Percentiles rank a stretch among this genome's conserved stretches.
phyloP scores from a whole-genome alignment of 2,113 vertebrate genomes.

The Pogona vitticeps region DNA sequence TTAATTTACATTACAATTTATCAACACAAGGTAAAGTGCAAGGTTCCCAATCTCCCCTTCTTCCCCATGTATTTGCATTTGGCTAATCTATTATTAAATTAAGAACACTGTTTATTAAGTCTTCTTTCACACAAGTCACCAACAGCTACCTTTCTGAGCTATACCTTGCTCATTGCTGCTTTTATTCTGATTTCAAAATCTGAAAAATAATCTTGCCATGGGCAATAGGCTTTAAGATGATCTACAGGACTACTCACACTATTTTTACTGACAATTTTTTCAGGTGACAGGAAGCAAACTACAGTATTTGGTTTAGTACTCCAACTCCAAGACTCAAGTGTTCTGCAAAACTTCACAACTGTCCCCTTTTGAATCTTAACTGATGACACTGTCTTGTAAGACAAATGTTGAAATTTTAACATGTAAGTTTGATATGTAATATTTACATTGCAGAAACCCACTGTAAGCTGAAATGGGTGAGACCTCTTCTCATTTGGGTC shows the following conservation, averaged over 20 bases:
- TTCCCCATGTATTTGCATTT: constrained; percentile 25
- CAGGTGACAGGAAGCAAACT: constrained; percentile 26
- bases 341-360: constrained; percentile 22
- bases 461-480: not conserved
- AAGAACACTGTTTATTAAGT: constrained; percentile 32
- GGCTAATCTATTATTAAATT: constrained; percentile 58
- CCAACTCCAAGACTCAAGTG: not conserved
- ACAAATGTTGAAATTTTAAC: constrained; percentile 35
- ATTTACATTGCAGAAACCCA: not conserved
- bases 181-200: constrained; percentile 15
- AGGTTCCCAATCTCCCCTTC: constrained; percentile 28
- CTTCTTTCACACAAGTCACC: not conserved
- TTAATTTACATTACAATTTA: constrained; percentile 68
- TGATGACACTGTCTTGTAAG: constrained; percentile 45
- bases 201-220: no score
- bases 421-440: not conserved
- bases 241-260: constrained; percentile 43
- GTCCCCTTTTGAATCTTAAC: constrained; percentile 45
- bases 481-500: not conserved
- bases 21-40: constrained; percentile 70
- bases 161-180: constrained; percentile 16
- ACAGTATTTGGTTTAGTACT: constrained; percentile 22
- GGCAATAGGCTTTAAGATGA: constrained; percentile 37
- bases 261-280: constrained; percentile 30
- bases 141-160: constrained; percentile 35